These are phyloP conservation scores for Aythya baeri DNA, from an alignment of 2,113 vertebrate species.

Conservation along the genomic window DNA sequence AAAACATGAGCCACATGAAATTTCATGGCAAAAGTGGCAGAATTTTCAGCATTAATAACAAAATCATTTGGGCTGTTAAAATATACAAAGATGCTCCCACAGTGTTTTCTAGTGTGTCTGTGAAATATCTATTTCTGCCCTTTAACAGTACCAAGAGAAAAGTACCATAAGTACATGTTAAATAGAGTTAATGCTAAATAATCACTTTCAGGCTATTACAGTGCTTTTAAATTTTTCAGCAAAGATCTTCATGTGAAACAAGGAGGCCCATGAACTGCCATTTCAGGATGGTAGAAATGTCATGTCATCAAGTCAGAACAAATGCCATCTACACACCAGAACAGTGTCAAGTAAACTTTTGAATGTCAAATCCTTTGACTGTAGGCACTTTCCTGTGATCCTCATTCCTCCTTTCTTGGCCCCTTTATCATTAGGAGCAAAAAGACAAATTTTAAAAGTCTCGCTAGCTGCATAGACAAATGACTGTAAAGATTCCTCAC, in stretches of 20 bases:
- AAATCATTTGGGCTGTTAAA: conserved; percentile 67
- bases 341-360: background rate
- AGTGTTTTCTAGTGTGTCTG: conserved; percentile 55
- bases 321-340: fast-evolving
- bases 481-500: background rate
- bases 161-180: conserved; percentile 11
- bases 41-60: conserved; percentile 70
- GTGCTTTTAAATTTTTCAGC: background rate
- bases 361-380: background rate
- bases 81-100: conserved; percentile 44
- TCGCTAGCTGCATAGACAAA: background rate
- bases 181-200: background rate
- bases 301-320: background rate
- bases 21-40: conserved; percentile 62
- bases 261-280: background rate
- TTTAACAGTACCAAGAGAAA: conserved; percentile 1
- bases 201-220: background rate
- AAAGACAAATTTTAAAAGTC: background rate
- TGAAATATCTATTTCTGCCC: conserved; percentile 62
- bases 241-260: background rate
- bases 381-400: too few relatives aligned
- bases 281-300: background rate
- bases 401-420: background rate
- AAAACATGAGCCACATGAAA: conserved; percentile 60
- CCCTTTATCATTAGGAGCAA: background rate